Base-by-base conservation (phyloP, 2,797 vertebrate species). In the Lagodon rhomboides region DNA sequence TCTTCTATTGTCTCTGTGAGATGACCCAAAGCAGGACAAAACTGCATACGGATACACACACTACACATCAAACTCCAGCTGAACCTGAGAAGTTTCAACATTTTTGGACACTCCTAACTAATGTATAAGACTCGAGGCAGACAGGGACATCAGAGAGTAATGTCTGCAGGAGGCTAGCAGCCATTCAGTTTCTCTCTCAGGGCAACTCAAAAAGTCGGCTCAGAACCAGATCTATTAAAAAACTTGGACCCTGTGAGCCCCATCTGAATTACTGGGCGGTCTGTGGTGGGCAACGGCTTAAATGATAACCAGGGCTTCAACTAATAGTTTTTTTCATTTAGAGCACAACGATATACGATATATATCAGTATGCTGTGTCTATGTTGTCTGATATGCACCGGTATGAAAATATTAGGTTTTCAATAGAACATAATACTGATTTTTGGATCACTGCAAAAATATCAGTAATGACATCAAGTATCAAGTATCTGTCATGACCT, bases 1-100 rank as follows among this genome's bases (percentile, higher is more conserved):
- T 65, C 46, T 43, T 44, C 6, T 50, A 68, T 61, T 53, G 25
- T 77, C 27, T 58, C 49, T 13, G 2, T 67, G n/a, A 60, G n/a
- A 54, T 12, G n/a, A 72, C 25, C 30, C 18, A 67, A 2, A 46
- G 20, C 1, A 4, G 20, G 4, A 62, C 1, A 53, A 18, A 78
- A 16, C 9, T 8, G 12, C 8, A 49, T 10, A 43, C 17, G 30
- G 10, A 47, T 8, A 51, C 10, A 12, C 22, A 59, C 7, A 18
- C 0, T 18, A 50, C 30, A 53, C 15, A 34, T 27, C 4, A 17
- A 44, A 49, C 20, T 60, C 9, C 16, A 25, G 12, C 18, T 12
- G 34, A 61, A 64, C 23, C 13, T 23, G 16, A 22, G 23, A 49
- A n/a, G 63, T 47, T 38, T 27, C 9, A 9, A 46, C 34, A 70